Conservation (phyloP, 2,888 invertebrate species). For the Papilio demoleus region DNA sequence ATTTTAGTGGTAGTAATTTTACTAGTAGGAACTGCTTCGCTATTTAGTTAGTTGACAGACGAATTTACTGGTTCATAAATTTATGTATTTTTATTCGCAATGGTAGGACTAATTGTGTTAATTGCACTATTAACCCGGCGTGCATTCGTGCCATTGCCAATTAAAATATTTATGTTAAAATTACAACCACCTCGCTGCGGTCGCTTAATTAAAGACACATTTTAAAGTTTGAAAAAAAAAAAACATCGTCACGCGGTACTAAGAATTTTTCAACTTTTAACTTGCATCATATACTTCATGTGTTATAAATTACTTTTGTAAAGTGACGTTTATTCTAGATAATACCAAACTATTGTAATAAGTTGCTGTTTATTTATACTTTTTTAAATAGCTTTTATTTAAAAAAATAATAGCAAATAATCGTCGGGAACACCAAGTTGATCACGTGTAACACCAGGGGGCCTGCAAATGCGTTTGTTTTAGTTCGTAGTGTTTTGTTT, state of each 20-base stretch:
- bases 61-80: constrained; percentile 15
- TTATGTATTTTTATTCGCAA: constrained; percentile 9
- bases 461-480: too few species aligned
- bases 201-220: constrained; percentile 26
- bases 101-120: constrained; percentile 32
- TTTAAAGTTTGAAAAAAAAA: constrained; percentile 31
- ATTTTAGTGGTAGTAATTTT: too few species aligned
- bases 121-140: constrained; percentile 28
- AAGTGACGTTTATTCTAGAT: constrained; percentile 15
- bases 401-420: too few species aligned
- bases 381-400: background rate
- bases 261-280: constrained; percentile 25
- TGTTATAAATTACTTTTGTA: constrained; percentile 5
- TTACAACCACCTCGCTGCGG: constrained; percentile 23
- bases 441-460: too few species aligned
- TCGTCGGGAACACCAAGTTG: too few species aligned
- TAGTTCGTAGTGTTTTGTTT: too few species aligned
- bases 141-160: constrained; percentile 29
- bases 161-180: constrained; percentile 40
- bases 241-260: background rate
- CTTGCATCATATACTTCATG: constrained; percentile 11
- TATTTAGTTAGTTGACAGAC: too few species aligned
- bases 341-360: background rate
- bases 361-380: too few species aligned
- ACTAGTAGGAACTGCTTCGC: too few species aligned